phyloP scores from a whole-genome alignment of 2,888 invertebrate species.

The Protodeltote pygarga region DNA sequence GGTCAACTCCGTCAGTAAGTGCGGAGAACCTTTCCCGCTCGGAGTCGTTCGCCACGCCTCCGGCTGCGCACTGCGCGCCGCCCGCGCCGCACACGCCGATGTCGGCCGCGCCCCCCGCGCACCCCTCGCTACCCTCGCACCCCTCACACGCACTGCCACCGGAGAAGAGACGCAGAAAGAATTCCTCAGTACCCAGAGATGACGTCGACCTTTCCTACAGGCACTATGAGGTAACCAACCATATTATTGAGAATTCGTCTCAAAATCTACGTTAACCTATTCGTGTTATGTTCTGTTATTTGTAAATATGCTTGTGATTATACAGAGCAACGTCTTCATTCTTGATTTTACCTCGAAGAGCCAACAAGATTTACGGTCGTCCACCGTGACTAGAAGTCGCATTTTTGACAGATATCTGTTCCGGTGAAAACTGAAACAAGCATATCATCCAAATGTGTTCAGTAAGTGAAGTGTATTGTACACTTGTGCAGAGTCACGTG shows the following conservation, averaged over 20 bases:
- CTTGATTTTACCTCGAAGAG: too few relatives aligned
- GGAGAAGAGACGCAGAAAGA: conserved; percentile 82
- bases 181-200: conserved; percentile 75
- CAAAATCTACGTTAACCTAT: background rate
- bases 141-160: conserved; percentile 58
- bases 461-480: conserved; percentile 6
- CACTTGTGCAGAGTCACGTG: conserved; percentile 65
- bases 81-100: conserved; percentile 70
- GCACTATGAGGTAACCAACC: conserved; percentile 74
- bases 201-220: conserved; percentile 75
- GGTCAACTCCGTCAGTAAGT: conserved; percentile 80
- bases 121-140: conserved; percentile 53
- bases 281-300: too few relatives aligned
- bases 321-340: too few relatives aligned
- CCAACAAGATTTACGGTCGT: too few relatives aligned
- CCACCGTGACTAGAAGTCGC: too few relatives aligned
- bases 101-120: conserved; percentile 58
- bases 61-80: conserved; percentile 73
- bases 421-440: too few relatives aligned
- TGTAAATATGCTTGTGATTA: too few relatives aligned
- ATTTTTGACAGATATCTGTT: too few relatives aligned
- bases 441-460: too few relatives aligned
- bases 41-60: conserved; percentile 78
- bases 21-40: conserved; percentile 82
- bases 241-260: background rate